A percentile compares a stretch with the other conserved stretches of the same genome.
These are phyloP conservation scores for Acleris emargana DNA, from an alignment of 2,888 invertebrate species.

Conservation along the genomic window DNA sequence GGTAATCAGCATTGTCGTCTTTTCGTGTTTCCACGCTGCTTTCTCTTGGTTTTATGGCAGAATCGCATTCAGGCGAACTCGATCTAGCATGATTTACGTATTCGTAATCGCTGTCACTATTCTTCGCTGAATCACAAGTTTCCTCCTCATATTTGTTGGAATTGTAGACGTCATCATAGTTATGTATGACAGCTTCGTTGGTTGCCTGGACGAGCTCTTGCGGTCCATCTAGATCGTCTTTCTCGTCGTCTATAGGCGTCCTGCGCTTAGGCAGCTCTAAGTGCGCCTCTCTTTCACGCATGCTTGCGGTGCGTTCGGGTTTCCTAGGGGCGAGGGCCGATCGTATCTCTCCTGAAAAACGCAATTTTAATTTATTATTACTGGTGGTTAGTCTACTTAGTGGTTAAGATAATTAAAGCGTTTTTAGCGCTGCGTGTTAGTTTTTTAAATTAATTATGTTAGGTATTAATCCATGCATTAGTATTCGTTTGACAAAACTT, in stretches of 20 bases:
- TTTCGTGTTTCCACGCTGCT: slow-evolving; percentile 61
- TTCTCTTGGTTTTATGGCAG: slow-evolving; percentile 78
- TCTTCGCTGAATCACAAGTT: slow-evolving; percentile 74
- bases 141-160: slow-evolving; percentile 76
- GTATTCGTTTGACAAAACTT: slow-evolving; percentile 47
- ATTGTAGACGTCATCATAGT: slow-evolving; percentile 79
- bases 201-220: slow-evolving; percentile 76
- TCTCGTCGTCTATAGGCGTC: slow-evolving; percentile 80
- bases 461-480: background rate
- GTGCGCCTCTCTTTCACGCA: slow-evolving; percentile 90
- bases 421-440: no score
- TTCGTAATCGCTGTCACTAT: slow-evolving; percentile 86
- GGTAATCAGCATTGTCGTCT: slow-evolving; percentile 76
- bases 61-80: slow-evolving; percentile 87
- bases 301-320: slow-evolving; percentile 93
- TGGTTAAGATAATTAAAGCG: background rate
- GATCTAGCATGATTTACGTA: slow-evolving; percentile 86
- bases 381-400: background rate
- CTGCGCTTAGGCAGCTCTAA: slow-evolving; percentile 83
- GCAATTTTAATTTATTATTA: background rate
- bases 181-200: slow-evolving; percentile 75
- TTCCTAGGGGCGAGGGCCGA: slow-evolving; percentile 92
- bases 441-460: no score
- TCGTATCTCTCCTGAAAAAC: slow-evolving; percentile 89
- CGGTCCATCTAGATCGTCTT: slow-evolving; percentile 74